Evolutionary conservation across 2,888 invertebrate genomes (phyloP), one percentile per base, ranked within the genome.

Genomic region (Ceraclea dissimilis): DNA sequence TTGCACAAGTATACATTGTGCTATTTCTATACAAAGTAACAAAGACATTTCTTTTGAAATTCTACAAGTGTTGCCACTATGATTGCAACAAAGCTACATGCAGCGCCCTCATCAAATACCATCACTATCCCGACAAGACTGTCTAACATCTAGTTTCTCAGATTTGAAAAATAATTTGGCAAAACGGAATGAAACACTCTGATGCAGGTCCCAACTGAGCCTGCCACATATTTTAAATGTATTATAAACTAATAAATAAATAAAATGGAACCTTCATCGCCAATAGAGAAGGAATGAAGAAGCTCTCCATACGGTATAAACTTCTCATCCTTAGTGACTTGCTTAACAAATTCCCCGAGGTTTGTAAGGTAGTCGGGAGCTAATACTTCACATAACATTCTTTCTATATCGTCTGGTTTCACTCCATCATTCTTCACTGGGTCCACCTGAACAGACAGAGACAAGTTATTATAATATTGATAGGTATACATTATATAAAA

Each of bases 251-350:
- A 39, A 39, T n/a, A 39, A n/a, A n/a, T 5, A 39, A 39, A 39
- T 39, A 16, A 4, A 39, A 13, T 8, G 4, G 16, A n/a, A 39
- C 39, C 39, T 13, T 39, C 39, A 16, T n/a, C 16, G 2, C 16
- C 39, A n/a, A 76, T 64, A 58, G 76, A 70, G 64, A 86, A 86
- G 43, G 83, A 80, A 67, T 82, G 77, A 2, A 87, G 63, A 48
- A 88, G 75, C 62, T 82, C 79, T 10, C 93, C 93, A 65, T 79
- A 82, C 0, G 95, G 94, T 64, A 73, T 80, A 66, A 94, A 94
- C 56, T 76, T 75, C 50, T 85, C 82, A 61, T 92, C 90, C 64
- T 88, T 86, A 49, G 82, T 77, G 31, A 93, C 67, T 17, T 80
- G 73, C 34, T 81, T 79, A 0, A 85, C 72, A 71, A 93, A 93